Evolutionary conservation across 2,888 invertebrate species (phyloP).

Genomic region (Dryocosmus kuriphilus): DNA sequence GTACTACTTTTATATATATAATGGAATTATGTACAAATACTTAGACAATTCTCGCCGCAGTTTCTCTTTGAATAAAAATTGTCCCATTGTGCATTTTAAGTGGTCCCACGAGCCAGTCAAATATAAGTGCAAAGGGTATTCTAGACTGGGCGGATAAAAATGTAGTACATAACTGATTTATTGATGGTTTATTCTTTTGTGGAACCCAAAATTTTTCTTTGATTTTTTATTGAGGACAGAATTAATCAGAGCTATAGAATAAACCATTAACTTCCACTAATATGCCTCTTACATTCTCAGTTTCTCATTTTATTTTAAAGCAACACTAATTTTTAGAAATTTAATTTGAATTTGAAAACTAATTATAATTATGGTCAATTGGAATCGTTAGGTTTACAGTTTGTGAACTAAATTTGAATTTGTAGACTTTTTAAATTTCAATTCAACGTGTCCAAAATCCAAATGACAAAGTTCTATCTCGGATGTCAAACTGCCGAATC

Average conservation of each 20-base stretch:
- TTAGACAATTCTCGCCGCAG: too few relatives aligned
- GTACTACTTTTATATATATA: too few relatives aligned
- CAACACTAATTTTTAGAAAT: background rate
- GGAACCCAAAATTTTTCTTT: background rate
- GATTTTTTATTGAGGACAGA: background rate
- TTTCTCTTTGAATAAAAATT: constrained; percentile 50
- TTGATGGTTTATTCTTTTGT: background rate
- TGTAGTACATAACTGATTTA: background rate
- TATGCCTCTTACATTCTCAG: too few relatives aligned
- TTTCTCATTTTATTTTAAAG: too few relatives aligned
- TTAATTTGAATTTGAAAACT: background rate
- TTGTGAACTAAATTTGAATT: too few relatives aligned
- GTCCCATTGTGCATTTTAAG: constrained; percentile 44
- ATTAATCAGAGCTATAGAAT: background rate
- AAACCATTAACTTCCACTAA: background rate
- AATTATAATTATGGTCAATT: too few relatives aligned
- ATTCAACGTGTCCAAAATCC: too few relatives aligned
- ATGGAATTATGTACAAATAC: too few relatives aligned
- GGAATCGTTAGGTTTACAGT: too few relatives aligned
- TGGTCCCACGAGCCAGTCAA: background rate
- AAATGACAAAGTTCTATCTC: too few relatives aligned
- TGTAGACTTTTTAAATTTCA: too few relatives aligned
- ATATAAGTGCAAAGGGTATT: constrained; percentile 8
- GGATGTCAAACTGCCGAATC: too few relatives aligned
- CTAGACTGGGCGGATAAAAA: background rate